Evolutionary conservation across 2,113 vertebrate genomes (phyloP).

Genomic region (Procavia capensis): DNA sequence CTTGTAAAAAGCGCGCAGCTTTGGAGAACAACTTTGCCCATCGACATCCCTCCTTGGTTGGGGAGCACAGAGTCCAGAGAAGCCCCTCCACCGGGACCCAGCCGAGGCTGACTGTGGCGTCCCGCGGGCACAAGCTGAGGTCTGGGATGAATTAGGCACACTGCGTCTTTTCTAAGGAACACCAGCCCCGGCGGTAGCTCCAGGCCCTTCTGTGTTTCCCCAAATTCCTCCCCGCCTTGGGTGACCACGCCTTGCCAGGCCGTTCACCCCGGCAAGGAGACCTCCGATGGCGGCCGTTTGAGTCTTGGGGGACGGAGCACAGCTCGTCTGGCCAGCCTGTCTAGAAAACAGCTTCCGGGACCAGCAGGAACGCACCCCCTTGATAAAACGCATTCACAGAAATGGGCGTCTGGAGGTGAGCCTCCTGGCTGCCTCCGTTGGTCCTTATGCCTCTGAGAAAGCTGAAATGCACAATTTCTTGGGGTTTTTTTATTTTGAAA

Average conservation of each 20-base stretch:
- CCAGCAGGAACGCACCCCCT: accelerated
- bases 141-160: background rate
- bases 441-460: accelerated
- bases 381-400: background rate
- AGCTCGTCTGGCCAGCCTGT: background rate
- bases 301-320: accelerated
- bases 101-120: accelerated
- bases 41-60: accelerated
- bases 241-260: accelerated
- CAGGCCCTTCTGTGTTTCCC: background rate
- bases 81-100: background rate
- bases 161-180: background rate
- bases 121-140: accelerated
- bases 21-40: too few relatives aligned
- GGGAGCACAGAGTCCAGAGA: background rate
- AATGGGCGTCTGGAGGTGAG: too few relatives aligned
- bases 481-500: too few relatives aligned
- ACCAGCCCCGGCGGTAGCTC: background rate
- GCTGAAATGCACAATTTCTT: accelerated
- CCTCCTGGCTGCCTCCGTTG: accelerated
- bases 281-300: background rate
- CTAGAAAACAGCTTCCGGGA: background rate
- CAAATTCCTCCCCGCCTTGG: background rate
- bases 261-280: background rate
- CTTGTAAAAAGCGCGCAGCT: background rate